phyloP scores from a whole-genome alignment of 2,888 invertebrate species.

The Electrophaes corylata region DNA sequence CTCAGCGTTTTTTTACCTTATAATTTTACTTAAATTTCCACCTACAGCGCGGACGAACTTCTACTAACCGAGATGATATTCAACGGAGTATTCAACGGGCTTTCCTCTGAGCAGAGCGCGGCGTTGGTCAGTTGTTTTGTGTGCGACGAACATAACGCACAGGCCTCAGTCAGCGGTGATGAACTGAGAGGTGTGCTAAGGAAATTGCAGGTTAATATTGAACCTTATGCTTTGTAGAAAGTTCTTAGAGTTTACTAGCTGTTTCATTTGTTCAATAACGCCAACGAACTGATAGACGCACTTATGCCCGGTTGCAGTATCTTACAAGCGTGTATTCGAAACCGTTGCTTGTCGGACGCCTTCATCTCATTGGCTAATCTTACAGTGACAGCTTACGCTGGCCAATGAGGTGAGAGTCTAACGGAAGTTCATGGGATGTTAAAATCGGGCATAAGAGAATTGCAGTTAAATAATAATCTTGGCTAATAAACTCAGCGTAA shows the following conservation, averaged over 20 bases:
- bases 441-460: no score
- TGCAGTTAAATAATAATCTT: no score
- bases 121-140: slow-evolving; percentile 96
- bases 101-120: slow-evolving; percentile 92
- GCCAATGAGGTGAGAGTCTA: no score
- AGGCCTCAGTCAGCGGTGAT: slow-evolving; percentile 90
- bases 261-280: no score
- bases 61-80: slow-evolving; percentile 99
- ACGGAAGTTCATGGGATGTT: no score
- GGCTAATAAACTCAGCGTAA: no score
- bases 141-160: slow-evolving; percentile 95
- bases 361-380: no score
- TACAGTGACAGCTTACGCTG: no score
- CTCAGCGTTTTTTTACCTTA: background rate
- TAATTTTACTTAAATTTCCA: background rate
- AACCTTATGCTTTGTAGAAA: slow-evolving; percentile 14
- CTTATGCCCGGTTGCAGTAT: no score
- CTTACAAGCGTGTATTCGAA: no score
- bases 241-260: background rate
- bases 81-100: slow-evolving; percentile 96
- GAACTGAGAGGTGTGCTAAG: slow-evolving; percentile 95
- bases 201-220: slow-evolving; percentile 90
- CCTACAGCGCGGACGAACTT: slow-evolving; percentile 93
- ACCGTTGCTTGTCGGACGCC: no score
- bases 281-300: no score